A percentile compares a stretch with the other conserved stretches of the same genome.
Conservation (phyloP, 2,113 vertebrate species). For the Okapia johnstoni region DNA sequence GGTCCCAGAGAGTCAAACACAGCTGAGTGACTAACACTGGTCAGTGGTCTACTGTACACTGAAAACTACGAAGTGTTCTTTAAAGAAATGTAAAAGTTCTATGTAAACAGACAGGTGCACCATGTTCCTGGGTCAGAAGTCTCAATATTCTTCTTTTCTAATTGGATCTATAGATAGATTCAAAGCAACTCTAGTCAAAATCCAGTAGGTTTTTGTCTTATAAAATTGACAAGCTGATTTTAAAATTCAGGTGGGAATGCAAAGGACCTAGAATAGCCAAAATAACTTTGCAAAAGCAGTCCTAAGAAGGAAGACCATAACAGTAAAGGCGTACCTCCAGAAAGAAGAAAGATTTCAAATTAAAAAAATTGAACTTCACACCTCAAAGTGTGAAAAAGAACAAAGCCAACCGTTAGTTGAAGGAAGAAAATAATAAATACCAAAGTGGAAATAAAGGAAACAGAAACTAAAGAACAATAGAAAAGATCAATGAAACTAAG, state of each 20-base stretch:
- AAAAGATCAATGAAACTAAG: neutral
- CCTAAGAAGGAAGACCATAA: neutral
- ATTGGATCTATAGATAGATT: neutral
- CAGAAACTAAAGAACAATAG: neutral
- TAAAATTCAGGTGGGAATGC: neutral
- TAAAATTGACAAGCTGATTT: neutral
- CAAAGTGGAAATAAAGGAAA: neutral
- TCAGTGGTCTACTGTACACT: accelerated
- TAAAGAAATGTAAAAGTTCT: neutral
- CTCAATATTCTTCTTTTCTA: neutral
- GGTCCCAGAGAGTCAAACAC: neutral
- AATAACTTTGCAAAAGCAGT: neutral
- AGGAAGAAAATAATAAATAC: neutral
- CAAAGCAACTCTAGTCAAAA: neutral
- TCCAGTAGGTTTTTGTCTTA: neutral
- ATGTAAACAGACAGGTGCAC: neutral
- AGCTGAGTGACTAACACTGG: neutral
- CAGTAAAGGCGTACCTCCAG: neutral
- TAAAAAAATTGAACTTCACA: neutral
- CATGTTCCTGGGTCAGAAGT: neutral
- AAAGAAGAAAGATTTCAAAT: neutral
- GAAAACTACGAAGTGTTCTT: neutral
- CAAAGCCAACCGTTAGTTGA: neutral
- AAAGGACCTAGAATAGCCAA: neutral
- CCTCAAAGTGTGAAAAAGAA: neutral